These are phyloP conservation scores for Crocidura indochinensis DNA, from an alignment of 2,797 vertebrate species.

Conservation along the genomic window DNA sequence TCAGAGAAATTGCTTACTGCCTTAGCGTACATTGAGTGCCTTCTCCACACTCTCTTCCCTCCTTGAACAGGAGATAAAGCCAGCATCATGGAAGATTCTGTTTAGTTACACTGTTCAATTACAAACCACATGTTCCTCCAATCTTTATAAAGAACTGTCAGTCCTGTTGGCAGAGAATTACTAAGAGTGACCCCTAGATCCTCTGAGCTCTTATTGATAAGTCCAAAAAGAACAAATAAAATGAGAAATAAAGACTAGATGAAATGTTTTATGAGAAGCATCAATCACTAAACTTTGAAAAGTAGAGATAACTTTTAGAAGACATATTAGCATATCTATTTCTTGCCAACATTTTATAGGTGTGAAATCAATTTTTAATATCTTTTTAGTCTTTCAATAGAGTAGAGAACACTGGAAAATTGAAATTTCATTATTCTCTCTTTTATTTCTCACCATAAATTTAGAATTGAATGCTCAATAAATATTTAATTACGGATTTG, in stretches of 20 bases:
- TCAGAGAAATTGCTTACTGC: neutral
- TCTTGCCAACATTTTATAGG: neutral
- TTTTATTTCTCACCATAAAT: constrained; percentile 48
- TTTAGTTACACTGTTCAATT: too few relatives aligned
- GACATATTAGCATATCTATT: neutral
- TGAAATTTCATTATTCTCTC: constrained; percentile 25
- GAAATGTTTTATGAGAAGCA: neutral
- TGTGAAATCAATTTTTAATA: constrained; percentile 21
- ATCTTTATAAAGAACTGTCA: too few relatives aligned
- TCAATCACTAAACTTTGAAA: neutral
- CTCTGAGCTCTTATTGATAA: too few relatives aligned
- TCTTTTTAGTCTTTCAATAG: constrained; percentile 37
- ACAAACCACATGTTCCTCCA: too few relatives aligned
- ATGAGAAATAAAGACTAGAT: too few relatives aligned
- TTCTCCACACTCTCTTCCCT: too few relatives aligned
- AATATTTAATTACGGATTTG: constrained; percentile 76
- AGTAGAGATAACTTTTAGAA: neutral
- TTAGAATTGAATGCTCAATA: constrained; percentile 35
- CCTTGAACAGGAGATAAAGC: too few relatives aligned
- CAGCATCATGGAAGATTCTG: too few relatives aligned
- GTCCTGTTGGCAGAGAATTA: too few relatives aligned
- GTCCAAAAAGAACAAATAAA: too few relatives aligned
- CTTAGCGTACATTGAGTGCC: neutral
- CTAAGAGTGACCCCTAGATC: too few relatives aligned
- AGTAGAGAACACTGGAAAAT: constrained; percentile 13